Base-by-base conservation (phyloP, 2,797 vertebrate species). In the Parauchenoglanis punctatus region DNA sequence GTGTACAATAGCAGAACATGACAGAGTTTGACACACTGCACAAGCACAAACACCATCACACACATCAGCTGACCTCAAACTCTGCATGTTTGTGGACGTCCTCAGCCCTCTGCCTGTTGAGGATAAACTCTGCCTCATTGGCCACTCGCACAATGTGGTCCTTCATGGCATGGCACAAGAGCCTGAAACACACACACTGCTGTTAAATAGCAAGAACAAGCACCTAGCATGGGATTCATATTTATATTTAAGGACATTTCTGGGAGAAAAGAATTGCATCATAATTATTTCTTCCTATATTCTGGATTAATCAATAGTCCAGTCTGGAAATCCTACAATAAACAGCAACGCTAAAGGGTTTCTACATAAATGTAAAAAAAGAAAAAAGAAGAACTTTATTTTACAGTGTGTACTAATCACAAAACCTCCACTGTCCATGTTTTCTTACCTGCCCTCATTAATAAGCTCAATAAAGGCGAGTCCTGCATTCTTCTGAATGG, bases 381-480 rank as follows among this genome's bases (percentile, higher is more conserved):
- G 52, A 18, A 70, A 15, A 68, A 35, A 1, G 5, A 15, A 31
- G 10, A 31, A 6, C 25, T 52, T 54, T 31, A 8, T 35, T 58
- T 78, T 20, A 25, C 23, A 25, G 8, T 25, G 17, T 58, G 28
- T 40, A 23, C 18, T 80, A 17, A 61, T 44, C 11, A 81, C 28
- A 28, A 56, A 77, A 25, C 11, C 17, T 25, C 10, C 20, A 13
- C 0, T 31, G 25, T 20, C 8, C n/a, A 28, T 72, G 87, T 88
- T 86, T 86, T 89, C 91, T 98, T 97, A 99, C 98, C 98, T 98
- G 94, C 98, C 98, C 95, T 99, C 98, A 92, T 99, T 99, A 96
- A 99, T 99, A 92, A 99, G 98, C 92, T 99, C 98, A 88, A 99
- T 99, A 95, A 99, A 99, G 83, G 98, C 98, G 92, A 99, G 96